These are phyloP conservation scores for Tylochromis polylepis DNA, from an alignment of 2,113 vertebrate species.

Conservation along the genomic window DNA sequence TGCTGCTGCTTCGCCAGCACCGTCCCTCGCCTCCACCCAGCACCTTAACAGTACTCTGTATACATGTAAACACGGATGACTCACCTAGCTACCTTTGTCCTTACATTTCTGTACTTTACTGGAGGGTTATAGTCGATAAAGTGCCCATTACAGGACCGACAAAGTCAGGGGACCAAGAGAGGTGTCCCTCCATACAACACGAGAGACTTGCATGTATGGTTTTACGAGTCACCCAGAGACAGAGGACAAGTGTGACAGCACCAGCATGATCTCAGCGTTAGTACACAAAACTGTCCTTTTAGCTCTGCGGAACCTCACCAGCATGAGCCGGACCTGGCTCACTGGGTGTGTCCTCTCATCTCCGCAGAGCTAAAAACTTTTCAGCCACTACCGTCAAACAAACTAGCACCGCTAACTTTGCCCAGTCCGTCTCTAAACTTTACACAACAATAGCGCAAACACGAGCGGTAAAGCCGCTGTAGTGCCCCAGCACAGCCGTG, in stretches of 20 bases:
- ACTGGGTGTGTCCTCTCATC: slow-evolving; percentile 47
- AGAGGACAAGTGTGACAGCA: background rate
- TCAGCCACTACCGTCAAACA: background rate
- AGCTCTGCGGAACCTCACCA: background rate
- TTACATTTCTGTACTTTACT: background rate
- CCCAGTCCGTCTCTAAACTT: background rate
- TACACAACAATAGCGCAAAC: background rate
- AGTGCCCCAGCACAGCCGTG: background rate
- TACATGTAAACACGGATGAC: background rate
- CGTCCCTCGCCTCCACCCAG: background rate
- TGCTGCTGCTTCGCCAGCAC: background rate
- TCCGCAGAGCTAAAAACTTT: background rate
- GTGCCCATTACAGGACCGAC: background rate
- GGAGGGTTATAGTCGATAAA: background rate
- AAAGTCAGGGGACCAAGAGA: background rate
- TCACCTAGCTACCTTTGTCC: background rate
- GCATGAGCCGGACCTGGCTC: background rate
- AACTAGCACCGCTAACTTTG: background rate
- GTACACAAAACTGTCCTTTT: background rate
- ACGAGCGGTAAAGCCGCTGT: too few relatives aligned
- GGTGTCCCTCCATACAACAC: background rate
- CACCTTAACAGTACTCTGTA: background rate
- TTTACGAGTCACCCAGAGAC: background rate
- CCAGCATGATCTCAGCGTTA: background rate
- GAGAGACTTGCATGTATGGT: background rate